Evolutionary conservation across 2,888 invertebrate species (phyloP).

Genomic region (Selenia dentaria): DNA sequence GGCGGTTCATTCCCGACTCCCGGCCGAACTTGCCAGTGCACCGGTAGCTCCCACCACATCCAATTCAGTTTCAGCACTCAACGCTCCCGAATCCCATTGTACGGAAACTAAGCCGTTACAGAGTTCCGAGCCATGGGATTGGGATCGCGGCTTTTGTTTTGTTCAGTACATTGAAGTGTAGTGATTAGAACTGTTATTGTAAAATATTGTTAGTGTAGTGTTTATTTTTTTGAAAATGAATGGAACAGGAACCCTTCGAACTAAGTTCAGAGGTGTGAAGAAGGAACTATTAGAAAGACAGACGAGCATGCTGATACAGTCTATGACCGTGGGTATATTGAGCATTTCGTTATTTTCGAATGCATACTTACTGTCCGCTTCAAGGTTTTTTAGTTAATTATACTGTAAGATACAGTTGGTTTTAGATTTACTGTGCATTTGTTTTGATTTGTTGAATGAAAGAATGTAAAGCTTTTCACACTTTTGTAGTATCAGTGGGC

Average conservation of each 20-base stretch:
- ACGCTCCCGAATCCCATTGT: constrained; percentile 25
- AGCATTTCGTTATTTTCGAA: constrained; percentile 16
- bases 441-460: constrained; percentile 1
- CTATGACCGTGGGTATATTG: constrained; percentile 90
- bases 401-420: constrained; percentile 7
- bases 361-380: constrained; percentile 10
- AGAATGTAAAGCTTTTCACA: too few species aligned
- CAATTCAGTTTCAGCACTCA: constrained; percentile 51
- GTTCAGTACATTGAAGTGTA: constrained; percentile 21
- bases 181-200: constrained; percentile 28
- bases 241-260: constrained; percentile 84
- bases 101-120: constrained; percentile 20
- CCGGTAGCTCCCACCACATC: constrained; percentile 65
- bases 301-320: constrained; percentile 89
- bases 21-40: constrained; percentile 70
- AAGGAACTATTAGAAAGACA: constrained; percentile 90
- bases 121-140: constrained; percentile 20
- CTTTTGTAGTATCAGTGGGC: too few species aligned
- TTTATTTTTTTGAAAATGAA: constrained; percentile 61
- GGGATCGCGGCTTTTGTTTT: constrained; percentile 8
- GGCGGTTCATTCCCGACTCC: constrained; percentile 72
- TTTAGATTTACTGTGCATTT: constrained; percentile 8
- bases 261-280: constrained; percentile 90
- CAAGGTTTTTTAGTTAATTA: constrained; percentile 26
- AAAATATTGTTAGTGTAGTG: constrained; percentile 44